Percentiles rank a stretch among this genome's conserved stretches.
These are phyloP conservation scores for Forbesichthys agassizii DNA, from an alignment of 2,113 vertebrate species.

Conservation along the genomic window DNA sequence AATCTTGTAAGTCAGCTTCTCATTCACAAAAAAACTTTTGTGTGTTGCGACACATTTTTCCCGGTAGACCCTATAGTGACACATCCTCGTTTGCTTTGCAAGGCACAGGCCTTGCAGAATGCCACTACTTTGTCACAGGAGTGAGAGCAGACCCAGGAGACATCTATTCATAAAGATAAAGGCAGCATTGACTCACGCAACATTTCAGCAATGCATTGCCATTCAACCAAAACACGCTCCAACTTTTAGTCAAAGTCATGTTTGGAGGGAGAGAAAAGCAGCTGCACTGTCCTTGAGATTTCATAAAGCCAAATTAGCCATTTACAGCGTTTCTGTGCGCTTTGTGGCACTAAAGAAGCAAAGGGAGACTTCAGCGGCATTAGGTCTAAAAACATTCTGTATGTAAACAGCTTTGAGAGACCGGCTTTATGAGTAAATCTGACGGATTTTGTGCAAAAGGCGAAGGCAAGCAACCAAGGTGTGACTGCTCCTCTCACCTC, in stretches of 20 bases:
- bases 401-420: not conserved
- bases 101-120: no score
- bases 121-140: no score
- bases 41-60: no score
- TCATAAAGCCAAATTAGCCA: slow-evolving; percentile 18
- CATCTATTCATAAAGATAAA: no score
- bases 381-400: not conserved
- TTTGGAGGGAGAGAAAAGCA: not conserved
- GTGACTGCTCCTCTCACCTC: no score
- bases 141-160: no score
- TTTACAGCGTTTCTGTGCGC: slow-evolving; percentile 1
- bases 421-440: not conserved
- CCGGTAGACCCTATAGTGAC: no score
- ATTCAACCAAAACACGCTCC: not conserved
- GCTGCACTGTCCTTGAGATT: slow-evolving; percentile 10
- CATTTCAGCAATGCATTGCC: not conserved
- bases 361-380: not conserved
- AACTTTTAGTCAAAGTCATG: not conserved
- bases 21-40: no score
- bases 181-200: no score
- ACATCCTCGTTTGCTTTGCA: no score
- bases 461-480: no score
- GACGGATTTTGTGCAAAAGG: not conserved
- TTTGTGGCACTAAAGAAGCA: not conserved
- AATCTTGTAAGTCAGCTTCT: no score